Percentiles rank a stretch among this genome's conserved stretches.
phyloP scores from a whole-genome alignment of 2,113 vertebrate genomes.

The Pheucticus melanocephalus region DNA sequence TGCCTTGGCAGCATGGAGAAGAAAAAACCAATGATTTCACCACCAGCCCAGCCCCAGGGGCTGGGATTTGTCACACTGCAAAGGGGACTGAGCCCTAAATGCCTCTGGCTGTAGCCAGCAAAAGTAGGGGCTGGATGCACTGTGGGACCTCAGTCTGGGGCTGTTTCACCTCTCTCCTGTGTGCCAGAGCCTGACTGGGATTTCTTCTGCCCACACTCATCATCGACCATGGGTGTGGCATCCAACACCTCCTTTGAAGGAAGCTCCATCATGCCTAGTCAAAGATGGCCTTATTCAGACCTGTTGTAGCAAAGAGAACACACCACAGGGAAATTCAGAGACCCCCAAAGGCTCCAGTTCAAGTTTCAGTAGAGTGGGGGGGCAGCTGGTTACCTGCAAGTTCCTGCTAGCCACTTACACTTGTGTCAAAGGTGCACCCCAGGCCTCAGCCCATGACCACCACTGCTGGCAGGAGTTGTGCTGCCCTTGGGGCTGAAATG shows the following conservation, averaged over 20 bases:
- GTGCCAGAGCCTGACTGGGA: not conserved
- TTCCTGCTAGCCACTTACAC: not conserved
- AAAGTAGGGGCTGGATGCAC: not conserved
- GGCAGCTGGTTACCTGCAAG: not conserved
- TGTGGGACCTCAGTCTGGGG: not conserved
- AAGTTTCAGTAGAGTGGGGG: not conserved
- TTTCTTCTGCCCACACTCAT: not conserved
- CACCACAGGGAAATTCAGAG: not conserved
- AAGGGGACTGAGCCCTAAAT: not conserved
- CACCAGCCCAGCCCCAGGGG: not conserved
- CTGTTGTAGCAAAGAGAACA: not conserved
- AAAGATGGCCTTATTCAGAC: not conserved
- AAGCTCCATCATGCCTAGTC: not conserved
- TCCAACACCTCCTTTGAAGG: not conserved
- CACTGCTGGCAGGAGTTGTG: not conserved
- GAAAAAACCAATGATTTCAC: not conserved
- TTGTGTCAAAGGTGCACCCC: not conserved
- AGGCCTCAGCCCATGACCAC: not conserved
- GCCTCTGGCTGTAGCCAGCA: not conserved
- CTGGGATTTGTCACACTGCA: not conserved
- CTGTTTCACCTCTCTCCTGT: not conserved
- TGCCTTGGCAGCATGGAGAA: not conserved
- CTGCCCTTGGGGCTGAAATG: not conserved
- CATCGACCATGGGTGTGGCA: accelerated
- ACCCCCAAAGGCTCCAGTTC: not conserved